Conservation (phyloP, 2,888 invertebrate species). For the Uropetala carovei region DNA sequence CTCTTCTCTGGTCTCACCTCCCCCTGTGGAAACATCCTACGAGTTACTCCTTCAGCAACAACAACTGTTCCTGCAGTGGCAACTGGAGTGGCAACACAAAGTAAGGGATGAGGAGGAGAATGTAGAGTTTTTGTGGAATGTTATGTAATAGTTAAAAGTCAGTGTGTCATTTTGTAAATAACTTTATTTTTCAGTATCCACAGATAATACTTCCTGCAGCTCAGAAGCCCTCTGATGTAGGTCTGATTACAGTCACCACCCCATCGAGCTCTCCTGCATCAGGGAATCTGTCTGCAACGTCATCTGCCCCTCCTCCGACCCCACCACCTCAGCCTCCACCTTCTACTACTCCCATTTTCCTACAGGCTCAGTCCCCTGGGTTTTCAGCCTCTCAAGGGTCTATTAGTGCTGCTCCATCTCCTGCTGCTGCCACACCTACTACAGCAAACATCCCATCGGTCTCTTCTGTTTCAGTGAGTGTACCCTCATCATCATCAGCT, state of each 20-base stretch:
- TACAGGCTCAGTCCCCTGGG: conserved; percentile 70
- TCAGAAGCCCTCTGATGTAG: conserved; percentile 75
- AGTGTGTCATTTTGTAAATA: neutral
- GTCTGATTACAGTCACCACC: conserved; percentile 67
- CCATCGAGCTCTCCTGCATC: conserved; percentile 27
- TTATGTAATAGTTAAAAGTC: neutral
- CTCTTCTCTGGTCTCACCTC: conserved; percentile 74
- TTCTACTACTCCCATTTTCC: conserved; percentile 57
- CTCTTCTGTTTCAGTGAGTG: conserved; percentile 77
- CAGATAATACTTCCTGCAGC: conserved; percentile 89
- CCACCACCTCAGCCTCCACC: conserved; percentile 56
- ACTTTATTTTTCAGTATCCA: conserved; percentile 78
- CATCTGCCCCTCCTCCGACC: conserved; percentile 40
- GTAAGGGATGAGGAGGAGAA: conserved; percentile 70
- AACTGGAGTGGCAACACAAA: conserved; percentile 89
- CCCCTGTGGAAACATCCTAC: conserved; percentile 88
- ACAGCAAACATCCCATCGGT: conserved; percentile 73
- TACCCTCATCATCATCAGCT: conserved; percentile 74
- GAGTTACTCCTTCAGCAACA: conserved; percentile 95
- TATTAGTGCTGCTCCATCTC: conserved; percentile 73
- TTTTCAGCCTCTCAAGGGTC: conserved; percentile 74
- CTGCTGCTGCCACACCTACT: conserved; percentile 72
- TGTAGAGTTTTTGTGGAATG: neutral
- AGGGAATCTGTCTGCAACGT: conserved; percentile 51
- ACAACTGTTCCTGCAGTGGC: conserved; percentile 92